phyloP scores from a whole-genome alignment of 2,888 invertebrate genomes.

The Ceriagrion tenellum region DNA sequence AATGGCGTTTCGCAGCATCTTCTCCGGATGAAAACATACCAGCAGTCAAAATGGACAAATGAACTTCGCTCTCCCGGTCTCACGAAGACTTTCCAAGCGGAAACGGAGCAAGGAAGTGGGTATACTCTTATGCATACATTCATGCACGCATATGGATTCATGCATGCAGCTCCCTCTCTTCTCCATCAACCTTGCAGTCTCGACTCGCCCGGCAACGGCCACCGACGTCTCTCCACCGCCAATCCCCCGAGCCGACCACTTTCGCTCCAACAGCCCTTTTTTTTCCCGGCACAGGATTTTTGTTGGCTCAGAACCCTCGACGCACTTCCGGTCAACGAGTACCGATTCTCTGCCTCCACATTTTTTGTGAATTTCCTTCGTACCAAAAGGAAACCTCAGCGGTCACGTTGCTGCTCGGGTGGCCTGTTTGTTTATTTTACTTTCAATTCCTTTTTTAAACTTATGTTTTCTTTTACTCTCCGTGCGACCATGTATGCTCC shows the following conservation, averaged over 20 bases:
- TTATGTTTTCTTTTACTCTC: background rate
- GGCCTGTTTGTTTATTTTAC: background rate
- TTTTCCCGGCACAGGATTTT: background rate
- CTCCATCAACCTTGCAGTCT: background rate
- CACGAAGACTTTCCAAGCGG: background rate
- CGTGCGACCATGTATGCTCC: background rate
- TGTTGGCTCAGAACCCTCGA: background rate
- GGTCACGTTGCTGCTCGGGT: background rate
- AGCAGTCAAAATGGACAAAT: background rate
- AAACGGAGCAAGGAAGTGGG: background rate
- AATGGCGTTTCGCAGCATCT: background rate
- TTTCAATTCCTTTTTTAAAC: background rate
- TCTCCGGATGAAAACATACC: background rate
- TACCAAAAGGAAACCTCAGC: background rate
- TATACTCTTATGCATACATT: slow-evolving; percentile 3
- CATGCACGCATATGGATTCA: background rate
- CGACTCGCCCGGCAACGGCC: background rate
- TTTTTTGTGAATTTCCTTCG: background rate
- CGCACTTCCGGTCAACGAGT: background rate
- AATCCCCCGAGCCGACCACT: background rate
- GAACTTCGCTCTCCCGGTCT: background rate
- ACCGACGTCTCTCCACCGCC: background rate
- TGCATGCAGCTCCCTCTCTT: background rate
- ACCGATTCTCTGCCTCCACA: background rate
- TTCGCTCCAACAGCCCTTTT: background rate